Evolutionary conservation across 2,113 vertebrate genomes (phyloP), one percentile per base, ranked within the genome.

Genomic region (Stercorarius parasiticus): DNA sequence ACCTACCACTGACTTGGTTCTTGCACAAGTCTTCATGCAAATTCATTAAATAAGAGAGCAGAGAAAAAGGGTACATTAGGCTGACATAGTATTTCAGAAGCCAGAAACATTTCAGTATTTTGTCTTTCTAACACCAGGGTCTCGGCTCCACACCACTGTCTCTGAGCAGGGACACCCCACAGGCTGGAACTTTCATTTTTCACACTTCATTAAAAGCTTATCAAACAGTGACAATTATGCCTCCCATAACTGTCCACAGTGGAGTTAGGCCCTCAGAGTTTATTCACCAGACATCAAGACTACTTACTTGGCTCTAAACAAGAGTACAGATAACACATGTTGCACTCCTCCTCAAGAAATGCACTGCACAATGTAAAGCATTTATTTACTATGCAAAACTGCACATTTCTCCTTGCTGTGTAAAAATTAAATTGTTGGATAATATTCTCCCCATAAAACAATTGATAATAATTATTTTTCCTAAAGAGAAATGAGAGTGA

Each of bases 21-120:
- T 73, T 70, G 83, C 58, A 79, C 94, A 90, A 90, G 80, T 87
- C 67, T 80, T 80, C 73, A 82, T 34, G 79, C 38, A 72, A 71
- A n/a, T 84, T 86, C 64, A 76, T 83, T 88, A 96, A 93, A 90
- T 69, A 84, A 82, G 67, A 82, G 23, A 56, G 72, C 47, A 81
- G 80, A 86, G 40, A 56, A 79, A 92, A 91, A 72, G 10, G 5
- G 4, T 76, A 59, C 52, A 16, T 76, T 72, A 90, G 71, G 73
- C 27, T 82, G 56, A 65, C 38, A 70, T 22, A 77, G 4, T 26
- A 42, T 71, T 77, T 58, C 79, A 86, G 69, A 81, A 87, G 78
- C 21, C 80, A 91, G 43, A 71, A 92, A 26, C 65, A 40, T 18
- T 83, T 64, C 27, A 10, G 36, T 34, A 56, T 56, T 88, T 69